Evolutionary conservation across 37 sponge, comb jelly and placozoan species (phyloP).

Genomic region (Theonella swinhoei): DNA sequence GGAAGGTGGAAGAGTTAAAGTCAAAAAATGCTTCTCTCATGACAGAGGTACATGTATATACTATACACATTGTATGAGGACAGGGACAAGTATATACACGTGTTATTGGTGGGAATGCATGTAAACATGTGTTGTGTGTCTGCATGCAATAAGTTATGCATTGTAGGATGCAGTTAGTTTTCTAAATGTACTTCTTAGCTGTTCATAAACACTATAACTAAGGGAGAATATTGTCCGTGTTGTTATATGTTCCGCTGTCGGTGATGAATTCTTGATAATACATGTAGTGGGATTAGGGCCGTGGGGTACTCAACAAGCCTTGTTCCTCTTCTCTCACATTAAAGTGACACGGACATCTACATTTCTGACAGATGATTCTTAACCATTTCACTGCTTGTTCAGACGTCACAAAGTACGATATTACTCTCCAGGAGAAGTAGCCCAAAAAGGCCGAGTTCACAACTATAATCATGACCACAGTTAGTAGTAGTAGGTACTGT

Average conservation of each 20-base stretch:
- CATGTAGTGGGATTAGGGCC: too few relatives aligned
- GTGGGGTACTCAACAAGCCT: neutral
- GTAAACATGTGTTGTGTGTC: too few relatives aligned
- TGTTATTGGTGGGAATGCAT: too few relatives aligned
- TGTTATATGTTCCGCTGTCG: too few relatives aligned
- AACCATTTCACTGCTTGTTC: neutral
- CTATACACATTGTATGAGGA: too few relatives aligned
- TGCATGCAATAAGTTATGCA: too few relatives aligned
- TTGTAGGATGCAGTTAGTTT: too few relatives aligned
- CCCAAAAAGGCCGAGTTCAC: neutral
- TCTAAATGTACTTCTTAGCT: too few relatives aligned
- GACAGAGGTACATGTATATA: neutral
- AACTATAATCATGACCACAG: neutral
- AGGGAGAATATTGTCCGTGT: too few relatives aligned
- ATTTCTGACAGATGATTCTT: neutral
- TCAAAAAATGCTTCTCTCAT: neutral
- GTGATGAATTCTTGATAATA: too few relatives aligned
- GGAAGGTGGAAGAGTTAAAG: neutral
- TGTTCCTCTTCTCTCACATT: neutral
- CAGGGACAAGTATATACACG: too few relatives aligned
- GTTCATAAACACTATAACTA: too few relatives aligned
- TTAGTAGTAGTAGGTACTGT: neutral
- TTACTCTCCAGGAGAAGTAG: neutral
- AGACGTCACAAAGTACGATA: neutral
- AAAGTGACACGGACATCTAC: neutral